Conservation (phyloP, 2,113 vertebrate genomes). For the Oncorhynchus nerka region DNA sequence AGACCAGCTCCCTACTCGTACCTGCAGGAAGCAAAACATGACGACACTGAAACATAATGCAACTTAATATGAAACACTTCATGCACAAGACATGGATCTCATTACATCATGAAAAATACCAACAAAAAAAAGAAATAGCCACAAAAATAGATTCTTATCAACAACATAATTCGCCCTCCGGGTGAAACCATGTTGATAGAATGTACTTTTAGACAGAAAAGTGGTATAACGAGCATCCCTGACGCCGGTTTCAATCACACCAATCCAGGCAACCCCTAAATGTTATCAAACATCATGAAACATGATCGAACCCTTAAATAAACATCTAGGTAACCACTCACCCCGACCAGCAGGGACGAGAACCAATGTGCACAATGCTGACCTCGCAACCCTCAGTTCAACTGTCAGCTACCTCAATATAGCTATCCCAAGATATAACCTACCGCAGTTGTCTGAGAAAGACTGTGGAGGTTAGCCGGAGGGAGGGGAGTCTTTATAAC, state of each 20-base stretch:
- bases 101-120: not conserved
- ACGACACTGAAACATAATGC: not conserved
- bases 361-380: constrained; percentile 41
- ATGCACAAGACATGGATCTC: not conserved
- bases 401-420: constrained; percentile 31
- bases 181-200: no score
- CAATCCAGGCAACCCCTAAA: no score
- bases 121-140: no score
- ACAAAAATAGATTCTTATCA: no score
- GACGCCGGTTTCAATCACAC: no score
- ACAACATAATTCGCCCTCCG: no score
- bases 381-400: constrained; percentile 48
- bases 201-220: not conserved
- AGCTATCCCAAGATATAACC: constrained; percentile 22
- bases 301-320: not conserved
- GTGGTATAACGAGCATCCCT: not conserved
- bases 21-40: constrained; percentile 46
- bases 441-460: constrained; percentile 39
- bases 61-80: not conserved
- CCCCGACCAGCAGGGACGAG: constrained; percentile 84
- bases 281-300: no score
- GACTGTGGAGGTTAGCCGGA: constrained; percentile 37
- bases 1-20: constrained; percentile 84
- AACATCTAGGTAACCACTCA: constrained; percentile 53
- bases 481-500: constrained; percentile 71